A percentile compares a stretch with the other conserved stretches of the same genome.
Conservation (phyloP, 1,140 invertebrate species). For the Zeugodacus cucurbitae region DNA sequence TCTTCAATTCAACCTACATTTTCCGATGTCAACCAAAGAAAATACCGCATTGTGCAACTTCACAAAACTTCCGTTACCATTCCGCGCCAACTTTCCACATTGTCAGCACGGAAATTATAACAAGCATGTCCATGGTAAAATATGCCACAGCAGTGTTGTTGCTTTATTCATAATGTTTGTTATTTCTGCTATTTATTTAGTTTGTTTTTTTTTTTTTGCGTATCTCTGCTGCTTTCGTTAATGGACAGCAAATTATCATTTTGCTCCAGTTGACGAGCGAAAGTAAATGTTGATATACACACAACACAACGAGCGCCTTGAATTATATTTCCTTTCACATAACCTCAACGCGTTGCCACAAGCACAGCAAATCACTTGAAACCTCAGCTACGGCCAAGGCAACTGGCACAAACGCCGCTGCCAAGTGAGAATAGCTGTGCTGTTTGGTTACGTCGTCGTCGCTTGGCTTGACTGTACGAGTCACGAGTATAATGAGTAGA, state of each 20-base stretch:
- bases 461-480: neutral
- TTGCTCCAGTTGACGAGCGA: neutral
- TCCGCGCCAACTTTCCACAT: neutral
- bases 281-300: neutral
- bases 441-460: neutral
- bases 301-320: neutral
- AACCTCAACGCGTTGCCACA: neutral
- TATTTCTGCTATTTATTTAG: neutral
- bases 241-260: slow-evolving; percentile 28
- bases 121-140: neutral
- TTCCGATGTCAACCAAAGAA: neutral
- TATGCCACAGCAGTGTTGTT: neutral
- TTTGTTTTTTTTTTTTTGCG: neutral
- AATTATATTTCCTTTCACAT: neutral
- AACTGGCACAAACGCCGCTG: neutral
- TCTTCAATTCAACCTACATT: neutral
- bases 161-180: neutral
- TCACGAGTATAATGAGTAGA: neutral
- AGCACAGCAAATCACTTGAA: neutral
- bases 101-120: neutral
- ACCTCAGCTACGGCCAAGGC: neutral
- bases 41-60: neutral
- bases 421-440: neutral
- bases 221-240: neutral
- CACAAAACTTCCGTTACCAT: neutral